These are phyloP conservation scores for Pangasianodon hypophthalmus DNA, from an alignment of 2,113 vertebrate genomes.

Conservation along the genomic window DNA sequence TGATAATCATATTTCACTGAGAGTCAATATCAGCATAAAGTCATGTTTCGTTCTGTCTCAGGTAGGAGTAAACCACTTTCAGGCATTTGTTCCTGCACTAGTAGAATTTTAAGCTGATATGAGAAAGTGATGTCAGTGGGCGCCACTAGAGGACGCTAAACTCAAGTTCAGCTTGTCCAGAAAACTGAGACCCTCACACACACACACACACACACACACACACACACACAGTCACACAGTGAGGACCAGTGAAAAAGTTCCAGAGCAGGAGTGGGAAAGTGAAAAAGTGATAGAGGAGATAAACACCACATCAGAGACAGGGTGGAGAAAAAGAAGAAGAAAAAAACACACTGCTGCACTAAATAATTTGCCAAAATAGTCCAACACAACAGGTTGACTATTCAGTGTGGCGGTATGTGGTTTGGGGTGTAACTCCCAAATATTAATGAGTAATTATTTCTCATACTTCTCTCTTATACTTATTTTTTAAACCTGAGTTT, in stretches of 20 bases:
- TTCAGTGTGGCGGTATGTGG: background rate
- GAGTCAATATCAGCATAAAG: background rate
- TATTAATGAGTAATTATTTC: background rate
- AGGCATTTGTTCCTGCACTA: background rate
- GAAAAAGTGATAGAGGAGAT: background rate
- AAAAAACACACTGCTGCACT: background rate
- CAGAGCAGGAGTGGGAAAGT: slow-evolving; percentile 28
- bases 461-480: background rate
- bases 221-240: background rate
- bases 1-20: background rate
- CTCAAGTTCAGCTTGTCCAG: background rate
- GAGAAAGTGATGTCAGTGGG: background rate
- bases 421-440: background rate
- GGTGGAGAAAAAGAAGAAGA: slow-evolving; percentile 9
- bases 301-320: background rate
- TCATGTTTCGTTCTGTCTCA: background rate
- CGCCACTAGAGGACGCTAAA: slow-evolving; percentile 17
- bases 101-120: background rate
- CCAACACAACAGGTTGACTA: background rate
- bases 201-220: background rate
- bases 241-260: slow-evolving; percentile 13
- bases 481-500: background rate
- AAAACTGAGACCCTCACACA: background rate
- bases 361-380: background rate
- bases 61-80: background rate